Percentiles rank a stretch among this genome's conserved stretches.
These are phyloP conservation scores for Myotis pilosus DNA, from an alignment of 2,797 vertebrate species.

Conservation along the genomic window DNA sequence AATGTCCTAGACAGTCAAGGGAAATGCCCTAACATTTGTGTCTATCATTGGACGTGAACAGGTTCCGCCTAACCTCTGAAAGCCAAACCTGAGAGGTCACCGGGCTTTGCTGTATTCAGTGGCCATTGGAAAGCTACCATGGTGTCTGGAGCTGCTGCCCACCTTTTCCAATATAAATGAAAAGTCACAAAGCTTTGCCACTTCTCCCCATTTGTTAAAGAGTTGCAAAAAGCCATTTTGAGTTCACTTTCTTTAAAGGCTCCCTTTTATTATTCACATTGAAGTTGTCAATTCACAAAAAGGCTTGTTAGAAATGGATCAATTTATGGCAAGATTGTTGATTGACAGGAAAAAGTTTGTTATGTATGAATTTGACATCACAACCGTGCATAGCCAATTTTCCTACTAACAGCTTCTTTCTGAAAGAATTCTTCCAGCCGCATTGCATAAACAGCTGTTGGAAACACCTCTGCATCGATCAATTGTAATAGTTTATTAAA, in stretches of 20 bases:
- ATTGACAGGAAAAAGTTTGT: constrained; percentile 77
- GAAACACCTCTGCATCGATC: constrained; percentile 82
- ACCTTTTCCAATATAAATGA: constrained; percentile 48
- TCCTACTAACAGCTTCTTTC: constrained; percentile 74
- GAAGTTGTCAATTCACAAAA: constrained; percentile 67
- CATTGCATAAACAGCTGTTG: constrained; percentile 83
- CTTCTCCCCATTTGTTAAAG: constrained; percentile 56
- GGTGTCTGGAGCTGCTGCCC: background rate
- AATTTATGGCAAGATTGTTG: constrained; percentile 75
- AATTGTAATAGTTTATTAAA: constrained; percentile 86
- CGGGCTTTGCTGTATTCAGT: background rate
- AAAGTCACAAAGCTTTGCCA: constrained; percentile 46
- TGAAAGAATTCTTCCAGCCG: constrained; percentile 73
- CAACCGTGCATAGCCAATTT: constrained; percentile 68
- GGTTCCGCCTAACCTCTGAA: background rate
- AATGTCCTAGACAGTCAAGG: background rate
- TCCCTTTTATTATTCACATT: constrained; percentile 59
- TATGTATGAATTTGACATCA: constrained; percentile 76
- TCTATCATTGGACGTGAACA: background rate
- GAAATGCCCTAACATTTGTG: background rate
- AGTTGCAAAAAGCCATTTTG: constrained; percentile 61
- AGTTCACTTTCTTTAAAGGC: constrained; percentile 59
- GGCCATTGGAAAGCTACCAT: constrained; percentile 26
- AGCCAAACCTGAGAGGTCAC: background rate
- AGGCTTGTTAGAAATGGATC: constrained; percentile 69